Percentiles rank a stretch among this genome's conserved stretches.
Evolutionary conservation across 2,888 invertebrate species (phyloP).

Genomic region (Enchytraeus crypticus): DNA sequence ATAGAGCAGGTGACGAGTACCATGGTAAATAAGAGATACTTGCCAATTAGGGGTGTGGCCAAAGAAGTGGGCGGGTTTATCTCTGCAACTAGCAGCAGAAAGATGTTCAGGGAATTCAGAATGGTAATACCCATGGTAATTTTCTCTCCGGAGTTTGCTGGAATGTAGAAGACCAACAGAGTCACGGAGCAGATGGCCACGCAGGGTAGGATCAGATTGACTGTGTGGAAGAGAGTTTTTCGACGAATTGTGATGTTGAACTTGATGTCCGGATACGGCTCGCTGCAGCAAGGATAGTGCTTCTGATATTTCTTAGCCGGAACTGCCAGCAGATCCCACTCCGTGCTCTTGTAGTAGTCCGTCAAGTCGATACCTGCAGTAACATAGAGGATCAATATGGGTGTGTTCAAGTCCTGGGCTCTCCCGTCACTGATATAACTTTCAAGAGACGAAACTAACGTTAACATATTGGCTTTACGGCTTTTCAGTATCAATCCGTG

Average conservation of each 20-base stretch:
- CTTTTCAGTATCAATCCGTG: too few relatives aligned
- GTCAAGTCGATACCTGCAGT: slow-evolving; percentile 47
- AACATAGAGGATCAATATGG: slow-evolving; percentile 52
- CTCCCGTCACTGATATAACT: too few relatives aligned
- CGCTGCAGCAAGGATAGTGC: slow-evolving; percentile 54
- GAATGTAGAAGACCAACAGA: slow-evolving; percentile 93
- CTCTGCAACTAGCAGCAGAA: slow-evolving; percentile 93
- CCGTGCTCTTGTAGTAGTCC: slow-evolving; percentile 46
- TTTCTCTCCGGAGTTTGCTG: slow-evolving; percentile 96
- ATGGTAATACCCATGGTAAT: slow-evolving; percentile 92
- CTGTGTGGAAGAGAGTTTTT: slow-evolving; percentile 81
- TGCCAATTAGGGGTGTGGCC: slow-evolving; percentile 90
- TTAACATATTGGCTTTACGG: too few relatives aligned
- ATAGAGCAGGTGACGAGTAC: slow-evolving; percentile 92
- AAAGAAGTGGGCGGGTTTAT: slow-evolving; percentile 96
- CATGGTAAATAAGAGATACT: slow-evolving; percentile 91
- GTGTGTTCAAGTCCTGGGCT: too few relatives aligned
- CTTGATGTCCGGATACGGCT: slow-evolving; percentile 50
- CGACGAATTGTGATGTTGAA: slow-evolving; percentile 48
- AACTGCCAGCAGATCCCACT: slow-evolving; percentile 57
- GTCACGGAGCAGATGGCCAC: slow-evolving; percentile 93
- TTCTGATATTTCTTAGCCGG: slow-evolving; percentile 48
- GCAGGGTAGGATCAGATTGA: slow-evolving; percentile 90
- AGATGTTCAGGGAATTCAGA: slow-evolving; percentile 96
- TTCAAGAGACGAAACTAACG: too few relatives aligned